Conservation (phyloP, 2,888 invertebrate genomes). For the Diarsia mendica region DNA sequence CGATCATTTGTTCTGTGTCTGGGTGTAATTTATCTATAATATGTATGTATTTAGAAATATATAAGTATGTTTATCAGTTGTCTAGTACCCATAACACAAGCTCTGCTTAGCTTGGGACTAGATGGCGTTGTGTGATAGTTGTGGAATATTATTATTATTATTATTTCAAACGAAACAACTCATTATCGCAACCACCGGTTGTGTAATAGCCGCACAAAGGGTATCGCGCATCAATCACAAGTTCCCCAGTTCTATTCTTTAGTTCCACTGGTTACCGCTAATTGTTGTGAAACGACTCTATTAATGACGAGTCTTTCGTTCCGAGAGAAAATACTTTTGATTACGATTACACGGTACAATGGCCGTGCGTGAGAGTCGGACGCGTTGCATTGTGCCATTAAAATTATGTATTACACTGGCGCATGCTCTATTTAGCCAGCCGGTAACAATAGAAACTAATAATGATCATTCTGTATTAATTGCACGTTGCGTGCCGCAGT, state of each 20-base stretch:
- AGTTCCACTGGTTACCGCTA: conserved; percentile 65
- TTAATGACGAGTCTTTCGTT: conserved; percentile 78
- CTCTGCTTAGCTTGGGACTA: too few relatives aligned
- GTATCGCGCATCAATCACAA: conserved; percentile 53
- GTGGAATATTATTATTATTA: too few relatives aligned
- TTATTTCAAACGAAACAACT: conserved; percentile 50
- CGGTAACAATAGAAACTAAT: conserved; percentile 88
- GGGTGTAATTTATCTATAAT: too few relatives aligned
- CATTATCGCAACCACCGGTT: conserved; percentile 48
- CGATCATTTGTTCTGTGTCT: too few relatives aligned
- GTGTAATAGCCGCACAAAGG: conserved; percentile 59
- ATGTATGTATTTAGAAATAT: too few relatives aligned
- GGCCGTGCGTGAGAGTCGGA: conserved; percentile 84
- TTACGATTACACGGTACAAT: conserved; percentile 85
- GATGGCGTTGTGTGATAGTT: too few relatives aligned
- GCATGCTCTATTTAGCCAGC: conserved; percentile 86
- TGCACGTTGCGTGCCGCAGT: conserved; percentile 80
- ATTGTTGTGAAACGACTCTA: conserved; percentile 81
- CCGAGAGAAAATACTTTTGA: conserved; percentile 84
- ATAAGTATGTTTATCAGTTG: too few relatives aligned
- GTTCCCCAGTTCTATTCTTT: conserved; percentile 58
- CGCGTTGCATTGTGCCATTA: conserved; percentile 82
- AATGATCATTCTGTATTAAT: conserved; percentile 86
- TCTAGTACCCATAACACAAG: too few relatives aligned
- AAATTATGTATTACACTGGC: conserved; percentile 84